Conservation (phyloP, 37 sponge, comb jelly and placozoan genomes). For the Oscarella lobularis region DNA sequence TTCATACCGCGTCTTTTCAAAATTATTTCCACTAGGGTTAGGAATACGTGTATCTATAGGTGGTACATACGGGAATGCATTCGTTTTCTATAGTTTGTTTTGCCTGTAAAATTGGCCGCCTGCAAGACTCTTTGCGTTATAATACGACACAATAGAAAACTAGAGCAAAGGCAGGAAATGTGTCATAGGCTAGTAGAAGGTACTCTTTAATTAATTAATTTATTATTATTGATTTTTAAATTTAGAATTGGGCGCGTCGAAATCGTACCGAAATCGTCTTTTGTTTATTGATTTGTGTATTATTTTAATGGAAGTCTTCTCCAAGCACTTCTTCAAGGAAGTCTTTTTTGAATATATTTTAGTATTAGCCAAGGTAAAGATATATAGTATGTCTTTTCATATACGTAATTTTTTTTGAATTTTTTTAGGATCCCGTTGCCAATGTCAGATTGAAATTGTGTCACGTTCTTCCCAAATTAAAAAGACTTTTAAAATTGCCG, state of each 20-base stretch:
- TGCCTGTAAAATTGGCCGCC: constrained; percentile 63
- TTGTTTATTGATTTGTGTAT: constrained; percentile 53
- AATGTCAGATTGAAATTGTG: constrained; percentile 36
- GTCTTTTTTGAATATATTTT: constrained; percentile 37
- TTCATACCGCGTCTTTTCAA: constrained; percentile 53
- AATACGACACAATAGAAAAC: constrained; percentile 25
- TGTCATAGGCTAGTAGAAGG: constrained; percentile 30
- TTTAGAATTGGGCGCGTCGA: constrained; percentile 43
- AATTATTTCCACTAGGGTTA: constrained; percentile 17
- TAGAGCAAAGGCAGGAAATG: constrained; percentile 45
- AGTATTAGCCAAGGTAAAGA: constrained; percentile 26
- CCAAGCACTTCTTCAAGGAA: constrained; percentile 57
- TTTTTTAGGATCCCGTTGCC: constrained; percentile 40
- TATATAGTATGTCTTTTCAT: not conserved
- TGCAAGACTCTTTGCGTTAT: constrained; percentile 20
- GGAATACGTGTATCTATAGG: too few relatives aligned
- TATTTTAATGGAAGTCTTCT: constrained; percentile 39
- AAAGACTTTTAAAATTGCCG: constrained; percentile 43
- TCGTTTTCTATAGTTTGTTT: constrained; percentile 27
- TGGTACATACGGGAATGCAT: too few relatives aligned
- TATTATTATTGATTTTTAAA: not conserved
- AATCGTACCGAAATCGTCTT: constrained; percentile 22
- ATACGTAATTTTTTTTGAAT: not conserved
- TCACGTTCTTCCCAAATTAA: constrained; percentile 38
- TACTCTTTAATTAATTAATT: too few relatives aligned